Conservation (phyloP, 1,140 invertebrate genomes). For the Chionoecetes opilio region DNA sequence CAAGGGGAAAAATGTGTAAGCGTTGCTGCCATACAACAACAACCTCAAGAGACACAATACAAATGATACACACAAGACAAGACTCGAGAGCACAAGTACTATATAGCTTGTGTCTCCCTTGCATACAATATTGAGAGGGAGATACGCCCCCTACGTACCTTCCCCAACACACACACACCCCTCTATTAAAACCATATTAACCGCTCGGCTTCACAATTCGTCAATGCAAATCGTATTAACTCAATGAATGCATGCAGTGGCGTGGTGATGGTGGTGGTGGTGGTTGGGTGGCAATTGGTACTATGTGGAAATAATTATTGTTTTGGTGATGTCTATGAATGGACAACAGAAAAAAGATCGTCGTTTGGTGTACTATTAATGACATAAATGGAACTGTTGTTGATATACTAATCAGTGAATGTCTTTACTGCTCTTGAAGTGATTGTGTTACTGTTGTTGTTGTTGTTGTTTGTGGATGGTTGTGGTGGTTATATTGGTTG, state of each 20-base stretch:
- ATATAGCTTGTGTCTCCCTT: background rate
- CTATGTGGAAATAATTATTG: no score
- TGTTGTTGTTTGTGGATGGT: background rate
- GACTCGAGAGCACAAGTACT: no score
- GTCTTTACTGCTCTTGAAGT: background rate
- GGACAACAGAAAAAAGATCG: background rate
- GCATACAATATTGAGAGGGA: background rate
- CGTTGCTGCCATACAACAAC: no score
- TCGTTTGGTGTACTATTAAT: background rate
- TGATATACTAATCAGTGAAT: background rate
- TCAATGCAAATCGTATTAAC: conserved; percentile 56
- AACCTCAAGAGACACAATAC: no score
- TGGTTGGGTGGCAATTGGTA: background rate
- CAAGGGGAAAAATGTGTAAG: no score
- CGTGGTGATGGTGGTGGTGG: conserved; percentile 22
- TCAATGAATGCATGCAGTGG: conserved; percentile 22
- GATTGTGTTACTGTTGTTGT: background rate
- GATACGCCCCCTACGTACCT: background rate
- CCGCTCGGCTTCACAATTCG: conserved; percentile 48
- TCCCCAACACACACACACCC: background rate
- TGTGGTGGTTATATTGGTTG: background rate
- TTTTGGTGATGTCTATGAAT: no score
- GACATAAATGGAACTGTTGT: background rate
- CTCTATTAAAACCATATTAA: conserved; percentile 48
- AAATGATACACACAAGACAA: no score